phyloP scores from a whole-genome alignment of 1,140 invertebrate species.

The Drosophila cardini region DNA sequence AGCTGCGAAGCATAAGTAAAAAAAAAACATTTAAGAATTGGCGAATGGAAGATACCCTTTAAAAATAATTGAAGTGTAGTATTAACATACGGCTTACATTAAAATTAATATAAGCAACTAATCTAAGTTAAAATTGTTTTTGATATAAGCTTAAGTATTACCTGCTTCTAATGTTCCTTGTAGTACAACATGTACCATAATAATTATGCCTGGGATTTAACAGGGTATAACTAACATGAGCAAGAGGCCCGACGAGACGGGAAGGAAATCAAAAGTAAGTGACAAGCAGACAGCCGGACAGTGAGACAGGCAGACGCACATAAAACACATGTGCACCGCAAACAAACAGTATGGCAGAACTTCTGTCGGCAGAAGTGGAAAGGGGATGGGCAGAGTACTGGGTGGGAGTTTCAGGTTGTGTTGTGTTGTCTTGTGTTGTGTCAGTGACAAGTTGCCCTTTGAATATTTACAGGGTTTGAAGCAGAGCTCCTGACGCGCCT shows the following conservation, averaged over 20 bases:
- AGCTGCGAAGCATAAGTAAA: constrained; percentile 55
- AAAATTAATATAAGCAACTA: not conserved
- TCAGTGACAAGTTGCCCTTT: constrained; percentile 69
- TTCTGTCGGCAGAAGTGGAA: not conserved
- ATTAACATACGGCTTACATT: not conserved
- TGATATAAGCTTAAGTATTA: not conserved
- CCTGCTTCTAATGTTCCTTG: not conserved
- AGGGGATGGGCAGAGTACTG: constrained; percentile 5
- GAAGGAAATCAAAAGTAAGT: constrained; percentile 81
- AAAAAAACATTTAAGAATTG: constrained; percentile 23
- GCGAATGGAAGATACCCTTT: constrained; percentile 12
- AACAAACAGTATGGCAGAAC: constrained; percentile 62
- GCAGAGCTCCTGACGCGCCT: constrained; percentile 39
- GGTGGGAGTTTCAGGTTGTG: not conserved
- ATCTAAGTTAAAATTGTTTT: not conserved
- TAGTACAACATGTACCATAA: not conserved
- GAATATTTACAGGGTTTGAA: constrained; percentile 61
- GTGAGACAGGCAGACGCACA: constrained; percentile 68
- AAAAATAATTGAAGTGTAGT: not conserved
- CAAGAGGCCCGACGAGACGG: constrained; percentile 32
- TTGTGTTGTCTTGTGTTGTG: constrained; percentile 18
- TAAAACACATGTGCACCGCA: constrained; percentile 80
- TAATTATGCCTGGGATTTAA: not conserved
- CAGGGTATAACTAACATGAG: constrained; percentile 22
- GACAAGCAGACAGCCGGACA: constrained; percentile 77